These are phyloP conservation scores for Lanistes nyassanus DNA, from an alignment of 1,140 invertebrate genomes.

Conservation along the genomic window DNA sequence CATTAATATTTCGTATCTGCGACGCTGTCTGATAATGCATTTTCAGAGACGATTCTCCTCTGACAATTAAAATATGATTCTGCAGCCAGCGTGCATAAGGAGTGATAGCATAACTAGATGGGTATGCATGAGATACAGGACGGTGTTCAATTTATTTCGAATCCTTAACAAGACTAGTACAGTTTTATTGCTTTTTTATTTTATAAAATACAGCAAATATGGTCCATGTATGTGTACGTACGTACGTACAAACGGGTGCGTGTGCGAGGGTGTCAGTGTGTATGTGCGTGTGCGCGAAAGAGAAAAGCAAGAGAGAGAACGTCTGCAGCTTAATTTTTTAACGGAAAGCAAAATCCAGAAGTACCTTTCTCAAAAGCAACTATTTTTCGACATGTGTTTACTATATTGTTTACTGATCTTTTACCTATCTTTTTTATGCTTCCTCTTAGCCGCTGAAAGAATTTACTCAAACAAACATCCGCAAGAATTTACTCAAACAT, in stretches of 20 bases:
- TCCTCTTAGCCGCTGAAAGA: no score
- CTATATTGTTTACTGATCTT: no score
- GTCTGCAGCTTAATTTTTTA: neutral
- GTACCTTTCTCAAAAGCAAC: no score
- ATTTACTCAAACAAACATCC: neutral
- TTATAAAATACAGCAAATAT: neutral
- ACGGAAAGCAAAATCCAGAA: neutral
- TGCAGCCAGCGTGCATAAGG: neutral
- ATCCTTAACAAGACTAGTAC: no score
- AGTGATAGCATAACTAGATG: neutral
- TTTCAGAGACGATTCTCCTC: no score
- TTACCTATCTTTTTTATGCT: no score
- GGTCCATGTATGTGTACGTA: slow-evolving; percentile 1
- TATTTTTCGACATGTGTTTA: no score
- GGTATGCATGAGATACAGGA: neutral
- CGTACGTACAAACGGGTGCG: neutral
- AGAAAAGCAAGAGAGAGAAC: neutral
- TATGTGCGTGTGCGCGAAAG: neutral
- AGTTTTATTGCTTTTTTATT: neutral
- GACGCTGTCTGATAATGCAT: neutral
- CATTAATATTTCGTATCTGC: no score
- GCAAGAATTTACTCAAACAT: neutral
- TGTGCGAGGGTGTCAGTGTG: neutral
- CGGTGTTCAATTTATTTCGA: no score
- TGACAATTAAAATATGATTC: neutral